These are phyloP conservation scores for Schizopygopsis pylzovi DNA, from an alignment of 2,797 vertebrate genomes.

Conservation along the genomic window DNA sequence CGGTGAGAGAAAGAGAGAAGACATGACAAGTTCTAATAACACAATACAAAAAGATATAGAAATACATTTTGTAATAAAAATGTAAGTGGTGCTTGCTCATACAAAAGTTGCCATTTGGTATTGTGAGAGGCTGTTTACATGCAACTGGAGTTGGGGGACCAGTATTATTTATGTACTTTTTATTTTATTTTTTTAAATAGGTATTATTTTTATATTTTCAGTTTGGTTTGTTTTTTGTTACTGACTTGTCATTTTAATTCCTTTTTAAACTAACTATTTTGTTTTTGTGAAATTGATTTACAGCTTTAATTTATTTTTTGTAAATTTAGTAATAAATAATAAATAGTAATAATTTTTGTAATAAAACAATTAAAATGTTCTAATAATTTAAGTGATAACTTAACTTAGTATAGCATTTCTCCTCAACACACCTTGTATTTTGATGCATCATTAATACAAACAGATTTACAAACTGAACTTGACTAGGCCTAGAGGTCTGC, in stretches of 20 bases:
- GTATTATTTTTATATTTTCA: not conserved
- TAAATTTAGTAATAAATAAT: no score
- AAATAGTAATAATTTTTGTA: no score
- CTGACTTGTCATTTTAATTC: no score
- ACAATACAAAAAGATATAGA: not conserved
- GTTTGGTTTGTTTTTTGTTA: not conserved
- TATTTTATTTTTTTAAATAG: not conserved
- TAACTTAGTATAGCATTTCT: not conserved
- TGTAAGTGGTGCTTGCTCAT: not conserved
- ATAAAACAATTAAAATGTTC: no score
- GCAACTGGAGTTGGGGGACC: no score
- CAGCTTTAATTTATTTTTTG: not conserved
- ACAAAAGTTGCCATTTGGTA: not conserved
- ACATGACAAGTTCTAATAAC: not conserved
- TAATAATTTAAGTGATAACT: no score
- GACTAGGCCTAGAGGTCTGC: no score
- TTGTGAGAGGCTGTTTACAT: not conserved
- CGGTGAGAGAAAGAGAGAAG: not conserved
- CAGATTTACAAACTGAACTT: not conserved
- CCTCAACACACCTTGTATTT: not conserved
- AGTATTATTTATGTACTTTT: not conserved
- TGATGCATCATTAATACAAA: not conserved
- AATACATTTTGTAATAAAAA: slow-evolving; percentile 3
- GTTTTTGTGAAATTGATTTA: not conserved
- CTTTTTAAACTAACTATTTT: no score